Conservation (phyloP, 2,888 invertebrate species). For the Chymomyza procnemis region DNA sequence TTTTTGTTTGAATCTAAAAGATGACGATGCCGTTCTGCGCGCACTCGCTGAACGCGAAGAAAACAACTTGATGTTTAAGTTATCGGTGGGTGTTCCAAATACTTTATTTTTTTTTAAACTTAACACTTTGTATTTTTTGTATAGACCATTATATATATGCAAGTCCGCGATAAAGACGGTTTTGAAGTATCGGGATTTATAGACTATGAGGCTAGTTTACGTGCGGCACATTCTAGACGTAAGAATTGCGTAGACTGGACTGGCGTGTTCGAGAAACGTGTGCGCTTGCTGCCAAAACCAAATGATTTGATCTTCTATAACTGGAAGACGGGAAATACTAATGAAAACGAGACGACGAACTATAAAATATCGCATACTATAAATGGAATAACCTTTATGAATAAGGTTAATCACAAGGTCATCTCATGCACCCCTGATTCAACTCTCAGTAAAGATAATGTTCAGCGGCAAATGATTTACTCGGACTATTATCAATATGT, state of each 20-base stretch:
- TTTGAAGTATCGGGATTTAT: conserved; percentile 91
- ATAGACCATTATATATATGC: conserved; percentile 87
- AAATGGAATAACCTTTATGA: conserved; percentile 86
- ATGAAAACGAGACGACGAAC: conserved; percentile 86
- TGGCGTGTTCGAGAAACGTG: conserved; percentile 84
- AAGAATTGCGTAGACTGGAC: conserved; percentile 82
- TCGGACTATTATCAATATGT: no score
- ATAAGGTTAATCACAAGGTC: conserved; percentile 86
- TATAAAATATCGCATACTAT: conserved; percentile 87
- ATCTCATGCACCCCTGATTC: no score
- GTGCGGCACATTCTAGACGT: conserved; percentile 43
- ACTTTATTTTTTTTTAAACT: no score
- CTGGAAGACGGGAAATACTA: conserved; percentile 85
- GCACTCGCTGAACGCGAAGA: conserved; percentile 86
- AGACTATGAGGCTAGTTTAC: conserved; percentile 81
- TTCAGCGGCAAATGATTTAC: no score
- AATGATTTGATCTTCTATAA: conserved; percentile 85
- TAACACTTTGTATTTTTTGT: not conserved
- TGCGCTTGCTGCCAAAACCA: conserved; percentile 83
- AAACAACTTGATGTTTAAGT: conserved; percentile 85
- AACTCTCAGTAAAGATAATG: no score
- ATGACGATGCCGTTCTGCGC: conserved; percentile 82
- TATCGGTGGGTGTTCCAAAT: conserved; percentile 80
- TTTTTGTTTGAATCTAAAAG: no score
- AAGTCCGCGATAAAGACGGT: conserved; percentile 83